Conservation (phyloP, 1,140 invertebrate species). For the Drosophila takahashii region DNA sequence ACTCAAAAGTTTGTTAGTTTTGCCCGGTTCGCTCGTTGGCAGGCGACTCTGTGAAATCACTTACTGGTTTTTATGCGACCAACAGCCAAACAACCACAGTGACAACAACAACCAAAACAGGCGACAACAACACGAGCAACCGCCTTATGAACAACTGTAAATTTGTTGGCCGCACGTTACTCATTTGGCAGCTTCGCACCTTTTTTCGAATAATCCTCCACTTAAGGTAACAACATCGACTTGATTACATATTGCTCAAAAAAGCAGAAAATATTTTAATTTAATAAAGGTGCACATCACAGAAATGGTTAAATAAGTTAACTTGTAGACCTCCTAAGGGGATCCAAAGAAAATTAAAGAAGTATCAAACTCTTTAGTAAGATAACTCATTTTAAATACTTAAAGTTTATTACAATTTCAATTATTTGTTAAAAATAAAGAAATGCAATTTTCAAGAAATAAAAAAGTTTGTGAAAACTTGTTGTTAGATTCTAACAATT, state of each 20-base stretch:
- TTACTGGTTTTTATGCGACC: slow-evolving; percentile 77
- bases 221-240: slow-evolving; percentile 55
- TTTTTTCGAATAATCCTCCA: slow-evolving; percentile 57
- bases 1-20: slow-evolving; percentile 70
- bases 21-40: slow-evolving; percentile 39
- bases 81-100: slow-evolving; percentile 17
- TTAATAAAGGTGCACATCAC: slow-evolving; percentile 5
- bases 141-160: slow-evolving; percentile 63
- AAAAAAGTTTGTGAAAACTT: neutral
- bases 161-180: slow-evolving; percentile 77
- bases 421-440: too few species aligned
- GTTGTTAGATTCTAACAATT: neutral
- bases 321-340: too few species aligned
- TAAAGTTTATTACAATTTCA: too few species aligned
- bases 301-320: neutral
- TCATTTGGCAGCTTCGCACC: slow-evolving; percentile 76
- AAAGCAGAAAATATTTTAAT: slow-evolving; percentile 38
- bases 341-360: too few species aligned
- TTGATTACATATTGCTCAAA: slow-evolving; percentile 33
- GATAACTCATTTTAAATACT: too few species aligned
- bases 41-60: slow-evolving; percentile 72
- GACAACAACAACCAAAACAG: slow-evolving; percentile 8
- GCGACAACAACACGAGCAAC: slow-evolving; percentile 23
- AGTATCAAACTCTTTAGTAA: too few species aligned
- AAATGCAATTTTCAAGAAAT: too few species aligned